Evolutionary conservation across 2,113 vertebrate species (phyloP).

Genomic region (Elanoides forficatus): DNA sequence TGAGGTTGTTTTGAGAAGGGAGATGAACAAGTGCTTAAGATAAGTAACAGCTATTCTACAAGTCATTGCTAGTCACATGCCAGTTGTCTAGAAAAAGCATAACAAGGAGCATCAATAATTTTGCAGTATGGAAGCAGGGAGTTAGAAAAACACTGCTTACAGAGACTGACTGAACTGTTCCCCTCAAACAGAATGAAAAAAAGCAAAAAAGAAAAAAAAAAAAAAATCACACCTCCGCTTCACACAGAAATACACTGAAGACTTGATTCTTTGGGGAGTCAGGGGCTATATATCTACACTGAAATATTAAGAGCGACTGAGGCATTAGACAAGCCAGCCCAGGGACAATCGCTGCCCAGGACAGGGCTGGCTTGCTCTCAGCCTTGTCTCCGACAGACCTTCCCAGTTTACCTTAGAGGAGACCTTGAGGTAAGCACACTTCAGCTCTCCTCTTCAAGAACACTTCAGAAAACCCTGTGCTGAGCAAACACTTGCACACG

Average conservation of each 20-base stretch:
- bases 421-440: slow-evolving; percentile 37
- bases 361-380: neutral
- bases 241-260: neutral
- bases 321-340: neutral
- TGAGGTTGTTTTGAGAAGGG: neutral
- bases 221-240: neutral
- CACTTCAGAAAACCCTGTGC: neutral
- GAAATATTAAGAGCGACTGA: neutral
- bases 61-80: neutral
- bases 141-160: neutral
- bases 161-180: neutral
- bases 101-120: neutral
- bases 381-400: neutral
- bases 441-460: neutral
- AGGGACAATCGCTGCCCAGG: neutral
- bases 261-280: neutral
- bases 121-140: neutral
- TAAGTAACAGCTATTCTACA: neutral
- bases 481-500: neutral
- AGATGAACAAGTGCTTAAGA: neutral
- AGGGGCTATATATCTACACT: neutral
- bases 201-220: neutral
- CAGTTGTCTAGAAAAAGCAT: neutral
- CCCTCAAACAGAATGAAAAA: neutral
- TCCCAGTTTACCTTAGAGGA: neutral